A percentile compares a stretch with the other conserved stretches of the same genome.
These are phyloP conservation scores for Bucco capensis DNA, from an alignment of 2,113 vertebrate species.

Conservation along the genomic window DNA sequence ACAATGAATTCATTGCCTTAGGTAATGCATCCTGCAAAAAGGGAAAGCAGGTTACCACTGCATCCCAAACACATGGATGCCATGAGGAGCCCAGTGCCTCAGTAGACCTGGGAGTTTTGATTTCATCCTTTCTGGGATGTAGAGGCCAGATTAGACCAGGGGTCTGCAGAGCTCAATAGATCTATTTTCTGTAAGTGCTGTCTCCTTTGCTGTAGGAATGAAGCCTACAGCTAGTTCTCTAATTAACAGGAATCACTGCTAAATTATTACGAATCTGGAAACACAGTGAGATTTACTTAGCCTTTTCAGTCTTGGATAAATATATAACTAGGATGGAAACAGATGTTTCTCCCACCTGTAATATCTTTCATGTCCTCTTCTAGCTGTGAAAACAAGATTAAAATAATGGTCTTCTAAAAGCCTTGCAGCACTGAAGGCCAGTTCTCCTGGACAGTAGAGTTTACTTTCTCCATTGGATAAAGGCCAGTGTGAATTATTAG, in stretches of 20 bases:
- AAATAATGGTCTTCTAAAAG: not conserved
- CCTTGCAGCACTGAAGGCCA: not conserved
- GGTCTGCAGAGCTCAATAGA: not conserved
- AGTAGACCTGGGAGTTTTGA: not conserved
- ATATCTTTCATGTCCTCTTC: not conserved
- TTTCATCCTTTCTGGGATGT: not conserved
- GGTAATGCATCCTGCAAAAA: not conserved
- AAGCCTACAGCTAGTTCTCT: not conserved
- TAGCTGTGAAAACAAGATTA: not conserved
- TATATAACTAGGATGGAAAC: not conserved
- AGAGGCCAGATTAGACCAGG: not conserved
- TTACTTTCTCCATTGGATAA: not conserved
- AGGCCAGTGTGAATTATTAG: not conserved
- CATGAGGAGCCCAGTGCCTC: not conserved
- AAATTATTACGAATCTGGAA: not conserved
- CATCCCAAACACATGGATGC: fast-evolving
- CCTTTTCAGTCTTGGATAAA: not conserved
- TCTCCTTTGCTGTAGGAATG: not conserved
- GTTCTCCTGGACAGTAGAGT: not conserved
- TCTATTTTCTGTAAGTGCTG: not conserved
- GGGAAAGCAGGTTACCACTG: not conserved
- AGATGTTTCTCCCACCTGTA: not conserved
- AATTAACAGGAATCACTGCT: not conserved
- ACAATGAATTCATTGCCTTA: not conserved
- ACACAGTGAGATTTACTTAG: not conserved